Evolutionary conservation across 1,140 invertebrate genomes (phyloP).

Genomic region (Archivesica marissinica): DNA sequence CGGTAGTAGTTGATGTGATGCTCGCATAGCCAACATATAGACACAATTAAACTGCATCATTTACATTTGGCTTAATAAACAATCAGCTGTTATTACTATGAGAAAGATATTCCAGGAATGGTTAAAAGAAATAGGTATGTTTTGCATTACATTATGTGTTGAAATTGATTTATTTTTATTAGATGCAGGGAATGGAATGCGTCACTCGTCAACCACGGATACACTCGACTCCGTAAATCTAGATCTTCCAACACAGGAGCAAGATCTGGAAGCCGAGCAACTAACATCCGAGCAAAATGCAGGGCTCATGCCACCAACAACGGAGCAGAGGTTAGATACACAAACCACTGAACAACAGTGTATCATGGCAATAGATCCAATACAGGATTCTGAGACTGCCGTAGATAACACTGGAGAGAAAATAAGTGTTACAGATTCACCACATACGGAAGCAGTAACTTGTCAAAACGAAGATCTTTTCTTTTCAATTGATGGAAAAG

Average conservation of each 20-base stretch:
- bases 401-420: neutral
- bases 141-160: too few relatives aligned
- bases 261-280: slow-evolving; percentile 61
- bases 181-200: slow-evolving; percentile 11
- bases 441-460: neutral
- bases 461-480: too few relatives aligned
- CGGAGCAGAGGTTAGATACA: neutral
- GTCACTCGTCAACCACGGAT: slow-evolving; percentile 78
- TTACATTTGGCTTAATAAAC: too few relatives aligned
- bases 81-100: too few relatives aligned
- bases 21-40: too few relatives aligned
- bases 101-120: too few relatives aligned
- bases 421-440: neutral
- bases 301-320: neutral
- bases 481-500: neutral
- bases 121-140: too few relatives aligned
- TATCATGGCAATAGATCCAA: neutral
- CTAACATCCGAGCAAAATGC: slow-evolving; percentile 9
- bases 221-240: slow-evolving; percentile 80
- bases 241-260: slow-evolving; percentile 72
- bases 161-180: neutral
- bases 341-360: neutral
- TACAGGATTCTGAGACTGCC: neutral
- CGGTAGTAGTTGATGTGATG: too few relatives aligned
- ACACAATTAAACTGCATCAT: too few relatives aligned